phyloP scores from a whole-genome alignment of 2,888 invertebrate species.

The Rosalia funebris region DNA sequence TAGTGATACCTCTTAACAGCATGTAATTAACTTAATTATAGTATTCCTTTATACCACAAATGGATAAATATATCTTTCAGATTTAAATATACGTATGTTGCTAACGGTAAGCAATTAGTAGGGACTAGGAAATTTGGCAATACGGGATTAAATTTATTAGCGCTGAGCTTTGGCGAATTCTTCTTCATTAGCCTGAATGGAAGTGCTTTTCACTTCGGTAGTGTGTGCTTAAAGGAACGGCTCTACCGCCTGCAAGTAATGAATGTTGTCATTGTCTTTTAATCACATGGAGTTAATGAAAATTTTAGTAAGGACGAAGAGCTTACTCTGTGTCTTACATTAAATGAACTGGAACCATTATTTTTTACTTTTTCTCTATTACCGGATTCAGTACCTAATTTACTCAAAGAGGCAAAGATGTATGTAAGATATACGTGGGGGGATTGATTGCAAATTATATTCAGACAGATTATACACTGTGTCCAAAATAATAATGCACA shows the following conservation, averaged over 20 bases:
- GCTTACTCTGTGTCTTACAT: not conserved
- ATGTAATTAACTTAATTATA: no score
- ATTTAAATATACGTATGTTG: no score
- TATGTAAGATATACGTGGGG: no score
- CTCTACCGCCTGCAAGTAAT: conserved; percentile 15
- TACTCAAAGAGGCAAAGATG: no score
- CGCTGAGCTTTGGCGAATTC: conserved; percentile 7
- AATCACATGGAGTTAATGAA: conserved; percentile 12
- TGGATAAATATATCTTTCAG: no score
- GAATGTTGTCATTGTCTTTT: conserved; percentile 15
- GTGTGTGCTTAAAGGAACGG: conserved; percentile 10
- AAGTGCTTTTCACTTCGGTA: conserved; percentile 14
- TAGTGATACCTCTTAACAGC: no score
- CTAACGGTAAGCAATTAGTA: conserved; percentile 13
- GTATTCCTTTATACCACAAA: no score
- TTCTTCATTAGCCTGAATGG: conserved; percentile 21
- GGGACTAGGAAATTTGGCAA: not conserved
- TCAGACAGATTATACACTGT: no score
- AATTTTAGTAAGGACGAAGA: not conserved
- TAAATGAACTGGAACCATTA: not conserved
- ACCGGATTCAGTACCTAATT: no score
- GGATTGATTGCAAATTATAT: no score
- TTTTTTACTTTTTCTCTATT: not conserved
- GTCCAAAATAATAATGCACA: no score
- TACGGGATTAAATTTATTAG: conserved; percentile 5